Conservation (phyloP, 2,113 vertebrate genomes). For the Vulpes ferrilata region DNA sequence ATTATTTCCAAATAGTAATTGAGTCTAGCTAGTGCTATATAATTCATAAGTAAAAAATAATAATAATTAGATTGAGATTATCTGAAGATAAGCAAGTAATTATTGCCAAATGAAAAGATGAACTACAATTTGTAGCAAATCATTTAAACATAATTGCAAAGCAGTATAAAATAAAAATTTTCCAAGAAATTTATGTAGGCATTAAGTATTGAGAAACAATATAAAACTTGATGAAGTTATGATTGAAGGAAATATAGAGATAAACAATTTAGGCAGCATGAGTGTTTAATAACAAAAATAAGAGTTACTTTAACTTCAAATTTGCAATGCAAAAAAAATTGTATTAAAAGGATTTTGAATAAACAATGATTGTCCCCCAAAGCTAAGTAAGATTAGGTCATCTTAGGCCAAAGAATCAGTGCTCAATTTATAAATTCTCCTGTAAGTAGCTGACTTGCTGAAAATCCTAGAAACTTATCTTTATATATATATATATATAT, state of each 20-base stretch:
- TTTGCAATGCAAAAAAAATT: neutral
- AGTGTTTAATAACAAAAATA: neutral
- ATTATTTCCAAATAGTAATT: constrained; percentile 42
- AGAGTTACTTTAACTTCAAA: neutral
- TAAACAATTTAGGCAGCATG: neutral
- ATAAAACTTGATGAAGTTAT: neutral
- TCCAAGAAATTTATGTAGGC: neutral
- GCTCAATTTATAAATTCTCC: neutral
- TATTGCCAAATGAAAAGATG: constrained; percentile 27
- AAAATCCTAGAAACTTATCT: neutral
- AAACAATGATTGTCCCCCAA: neutral
- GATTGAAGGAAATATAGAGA: neutral
- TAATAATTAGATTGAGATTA: constrained; percentile 34
- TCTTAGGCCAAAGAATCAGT: neutral
- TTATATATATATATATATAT: too few relatives aligned
- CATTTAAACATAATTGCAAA: constrained; percentile 55
- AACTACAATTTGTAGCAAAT: constrained; percentile 25
- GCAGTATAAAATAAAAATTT: neutral
- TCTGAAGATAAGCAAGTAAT: constrained; percentile 50
- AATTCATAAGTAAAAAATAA: constrained; percentile 46
- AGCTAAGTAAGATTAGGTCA: neutral
- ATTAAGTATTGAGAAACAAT: neutral
- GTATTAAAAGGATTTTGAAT: neutral
- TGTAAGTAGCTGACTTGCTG: neutral
- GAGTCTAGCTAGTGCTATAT: neutral